Evolutionary conservation across 2,113 vertebrate genomes (phyloP), one percentile per base, ranked within the genome.

Genomic region (Corydoras sp.): DNA sequence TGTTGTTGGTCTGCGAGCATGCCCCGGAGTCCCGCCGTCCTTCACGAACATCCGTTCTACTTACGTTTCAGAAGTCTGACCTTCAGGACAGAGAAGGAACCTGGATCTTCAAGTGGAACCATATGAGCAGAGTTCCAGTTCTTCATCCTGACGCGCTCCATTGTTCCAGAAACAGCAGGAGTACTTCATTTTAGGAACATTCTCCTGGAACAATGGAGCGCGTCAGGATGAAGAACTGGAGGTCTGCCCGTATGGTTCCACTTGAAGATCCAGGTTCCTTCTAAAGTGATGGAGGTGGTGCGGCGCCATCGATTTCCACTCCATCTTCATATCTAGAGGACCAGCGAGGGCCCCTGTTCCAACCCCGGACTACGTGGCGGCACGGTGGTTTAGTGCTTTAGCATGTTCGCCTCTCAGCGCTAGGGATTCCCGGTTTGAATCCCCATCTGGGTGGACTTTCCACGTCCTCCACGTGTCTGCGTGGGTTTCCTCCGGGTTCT

Each of bases 241-340:
- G 3, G 3, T 13, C 3, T 3, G 12, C 10, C 10, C 51, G 10
- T 13, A 53, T 9, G 3, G 3, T 53, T 10, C 51, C 51, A 10
- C 10, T 3, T 53, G 12, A 11, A 53, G 10, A 50, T 50, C 10
- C 51, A 13, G 9, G 3, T 13, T 10, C 51, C 12, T 53, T 13
- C 3, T 90, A 88, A 86, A 86, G 86, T 90, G 88, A 90, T 90
- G 82, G 88, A 91, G 82, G 83, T 84, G 87, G 85, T 85, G 84
- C 73, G 50, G 50, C 14, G 50, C 60, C 83, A 89, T 91, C 83
- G 87, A 90, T 90, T 89, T 87, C 69, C 76, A 69, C 80, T 84
- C 77, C 31, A 71, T 85, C 85, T 81, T 77, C 35, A 65, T 75
- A 71, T 59, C 61, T 63, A 55, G 69, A 61, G 65, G 29, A 58